phyloP scores from a whole-genome alignment of 2,797 vertebrate species.

The Platyrinchus mystaceus region DNA sequence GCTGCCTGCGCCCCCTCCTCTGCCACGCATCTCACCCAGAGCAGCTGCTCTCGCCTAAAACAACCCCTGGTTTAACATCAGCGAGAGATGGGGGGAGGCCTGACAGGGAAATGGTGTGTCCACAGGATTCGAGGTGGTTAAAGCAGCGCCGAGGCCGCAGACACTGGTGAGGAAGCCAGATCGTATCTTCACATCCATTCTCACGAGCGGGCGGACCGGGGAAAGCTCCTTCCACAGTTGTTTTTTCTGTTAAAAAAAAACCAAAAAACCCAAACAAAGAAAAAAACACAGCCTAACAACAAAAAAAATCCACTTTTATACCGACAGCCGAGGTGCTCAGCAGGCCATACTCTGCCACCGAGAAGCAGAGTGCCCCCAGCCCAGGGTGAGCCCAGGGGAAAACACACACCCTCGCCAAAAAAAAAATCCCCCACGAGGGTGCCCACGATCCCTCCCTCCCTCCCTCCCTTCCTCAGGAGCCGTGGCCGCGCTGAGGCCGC shows the following conservation, averaged over 20 bases:
- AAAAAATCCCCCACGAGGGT: not conserved
- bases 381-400: not conserved
- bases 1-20: not conserved
- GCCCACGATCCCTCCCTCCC: not conserved
- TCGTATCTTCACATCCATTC: not conserved
- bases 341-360: accelerated
- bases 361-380: not conserved
- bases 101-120: not conserved
- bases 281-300: not conserved
- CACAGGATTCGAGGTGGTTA: not conserved
- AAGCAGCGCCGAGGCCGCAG: not conserved
- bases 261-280: accelerated
- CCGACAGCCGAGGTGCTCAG: not conserved
- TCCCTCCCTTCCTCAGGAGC: not conserved
- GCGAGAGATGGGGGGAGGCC: not conserved
- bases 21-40: not conserved
- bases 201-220: not conserved
- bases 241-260: not conserved
- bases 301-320: too few species aligned
- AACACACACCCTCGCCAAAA: not conserved
- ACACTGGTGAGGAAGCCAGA: not conserved
- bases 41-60: not conserved
- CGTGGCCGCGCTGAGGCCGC: not conserved
- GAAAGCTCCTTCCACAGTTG: not conserved
- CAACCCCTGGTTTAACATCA: not conserved